These are phyloP conservation scores for Hydrotaea diabolus DNA, from an alignment of 2,888 invertebrate species.

Conservation along the genomic window DNA sequence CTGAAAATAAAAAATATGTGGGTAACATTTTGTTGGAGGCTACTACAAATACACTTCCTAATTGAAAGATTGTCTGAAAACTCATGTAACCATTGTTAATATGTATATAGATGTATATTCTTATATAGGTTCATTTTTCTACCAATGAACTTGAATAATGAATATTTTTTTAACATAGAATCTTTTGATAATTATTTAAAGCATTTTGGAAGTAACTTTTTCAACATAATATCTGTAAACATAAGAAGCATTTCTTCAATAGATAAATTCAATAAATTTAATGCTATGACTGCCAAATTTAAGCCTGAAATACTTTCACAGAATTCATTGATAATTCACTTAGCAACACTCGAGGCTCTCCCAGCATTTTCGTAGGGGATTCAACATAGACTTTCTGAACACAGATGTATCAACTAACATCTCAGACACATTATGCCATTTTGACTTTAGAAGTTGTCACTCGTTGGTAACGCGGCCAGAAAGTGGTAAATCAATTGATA, in stretches of 20 bases:
- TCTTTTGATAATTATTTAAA: neutral
- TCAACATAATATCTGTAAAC: neutral
- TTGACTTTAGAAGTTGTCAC: no score
- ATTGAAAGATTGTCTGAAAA: neutral
- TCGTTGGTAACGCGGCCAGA: no score
- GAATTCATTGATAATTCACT: no score
- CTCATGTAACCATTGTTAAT: no score
- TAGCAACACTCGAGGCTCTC: neutral
- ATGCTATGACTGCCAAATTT: neutral
- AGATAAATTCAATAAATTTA: no score
- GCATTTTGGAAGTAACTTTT: neutral
- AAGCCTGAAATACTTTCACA: no score
- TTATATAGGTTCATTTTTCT: neutral
- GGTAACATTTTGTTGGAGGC: neutral
- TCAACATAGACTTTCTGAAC: neutral
- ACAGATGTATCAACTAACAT: no score
- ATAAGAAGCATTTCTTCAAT: neutral
- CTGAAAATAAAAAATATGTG: slow-evolving; percentile 19
- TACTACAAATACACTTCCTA: neutral
- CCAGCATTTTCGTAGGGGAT: neutral
- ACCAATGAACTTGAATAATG: neutral
- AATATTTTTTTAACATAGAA: neutral
- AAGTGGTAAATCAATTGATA: no score
- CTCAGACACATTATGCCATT: no score
- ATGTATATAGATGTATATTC: no score